These are phyloP conservation scores for Nomia melanderi DNA, from an alignment of 1,140 invertebrate species.

Conservation along the genomic window DNA sequence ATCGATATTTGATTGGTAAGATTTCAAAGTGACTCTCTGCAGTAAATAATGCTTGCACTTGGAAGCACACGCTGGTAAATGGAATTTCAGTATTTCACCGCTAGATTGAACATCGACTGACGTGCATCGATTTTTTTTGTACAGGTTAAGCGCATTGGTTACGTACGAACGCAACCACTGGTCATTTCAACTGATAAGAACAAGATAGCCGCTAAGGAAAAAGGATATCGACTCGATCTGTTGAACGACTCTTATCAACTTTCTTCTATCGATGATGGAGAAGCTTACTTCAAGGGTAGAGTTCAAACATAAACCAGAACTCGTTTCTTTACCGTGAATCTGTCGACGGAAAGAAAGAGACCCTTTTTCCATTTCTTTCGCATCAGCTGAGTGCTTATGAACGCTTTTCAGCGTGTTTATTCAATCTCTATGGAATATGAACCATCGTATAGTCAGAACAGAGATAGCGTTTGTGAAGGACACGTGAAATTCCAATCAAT, in stretches of 20 bases:
- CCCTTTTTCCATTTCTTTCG: neutral
- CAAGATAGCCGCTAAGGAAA: conserved; percentile 16
- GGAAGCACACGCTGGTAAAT: conserved; percentile 2
- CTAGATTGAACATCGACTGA: neutral
- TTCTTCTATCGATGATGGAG: conserved; percentile 29
- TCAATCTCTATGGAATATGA: neutral
- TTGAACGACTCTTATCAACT: conserved; percentile 35
- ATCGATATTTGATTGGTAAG: too few relatives aligned
- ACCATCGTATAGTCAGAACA: neutral
- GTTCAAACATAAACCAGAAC: conserved; percentile 17
- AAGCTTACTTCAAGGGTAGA: conserved; percentile 21
- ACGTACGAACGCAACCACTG: neutral
- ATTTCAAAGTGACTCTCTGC: too few relatives aligned
- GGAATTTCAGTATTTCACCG: conserved; percentile 23
- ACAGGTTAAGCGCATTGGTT: conserved; percentile 23
- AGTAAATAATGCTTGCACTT: too few relatives aligned
- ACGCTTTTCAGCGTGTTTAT: neutral
- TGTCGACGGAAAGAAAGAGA: neutral
- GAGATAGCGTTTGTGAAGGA: too few relatives aligned
- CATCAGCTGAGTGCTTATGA: neutral
- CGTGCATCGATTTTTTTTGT: conserved; percentile 35
- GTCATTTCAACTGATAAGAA: conserved; percentile 28
- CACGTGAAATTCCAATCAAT: too few relatives aligned
- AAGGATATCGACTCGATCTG: conserved; percentile 31
- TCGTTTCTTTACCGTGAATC: neutral